Conservation (phyloP, 2,797 vertebrate species). For the Lerista edwardsae region DNA sequence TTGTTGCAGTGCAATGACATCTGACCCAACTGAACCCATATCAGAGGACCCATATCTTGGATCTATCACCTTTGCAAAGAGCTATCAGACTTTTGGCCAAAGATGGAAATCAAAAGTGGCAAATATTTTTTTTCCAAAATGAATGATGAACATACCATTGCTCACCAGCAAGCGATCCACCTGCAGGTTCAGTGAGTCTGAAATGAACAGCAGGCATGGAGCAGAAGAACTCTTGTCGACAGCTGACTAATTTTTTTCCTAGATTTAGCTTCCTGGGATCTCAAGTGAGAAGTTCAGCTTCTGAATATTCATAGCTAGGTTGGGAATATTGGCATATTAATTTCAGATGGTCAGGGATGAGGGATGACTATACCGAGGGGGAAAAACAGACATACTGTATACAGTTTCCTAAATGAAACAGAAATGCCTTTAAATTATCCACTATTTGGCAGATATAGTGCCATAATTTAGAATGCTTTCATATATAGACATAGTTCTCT, state of each 20-base stretch:
- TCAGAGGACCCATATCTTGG: background rate
- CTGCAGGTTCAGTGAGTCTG: slow-evolving; percentile 28
- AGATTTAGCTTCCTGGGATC: slow-evolving; percentile 5
- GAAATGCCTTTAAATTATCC: accelerated
- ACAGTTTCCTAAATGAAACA: background rate
- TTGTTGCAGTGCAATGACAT: background rate
- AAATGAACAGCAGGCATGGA: background rate
- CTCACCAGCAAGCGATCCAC: background rate
- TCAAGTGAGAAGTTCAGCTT: slow-evolving; percentile 33
- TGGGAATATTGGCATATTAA: slow-evolving; percentile 20
- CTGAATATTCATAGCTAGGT: slow-evolving; percentile 45
- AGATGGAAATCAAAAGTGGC: background rate
- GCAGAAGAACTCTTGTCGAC: background rate
- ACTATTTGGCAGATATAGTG: background rate
- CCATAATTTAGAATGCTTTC: background rate
- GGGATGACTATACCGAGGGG: background rate
- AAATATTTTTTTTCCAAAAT: background rate
- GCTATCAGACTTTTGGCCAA: background rate
- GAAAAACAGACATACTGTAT: background rate
- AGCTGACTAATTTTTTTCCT: slow-evolving; percentile 49
- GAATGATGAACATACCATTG: background rate
- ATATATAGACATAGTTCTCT: background rate
- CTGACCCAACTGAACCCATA: background rate
- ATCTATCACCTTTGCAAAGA: background rate
- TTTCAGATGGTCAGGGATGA: background rate